Evolutionary conservation across 2,797 vertebrate genomes (phyloP).

Genomic region (Coluber constrictor): DNA sequence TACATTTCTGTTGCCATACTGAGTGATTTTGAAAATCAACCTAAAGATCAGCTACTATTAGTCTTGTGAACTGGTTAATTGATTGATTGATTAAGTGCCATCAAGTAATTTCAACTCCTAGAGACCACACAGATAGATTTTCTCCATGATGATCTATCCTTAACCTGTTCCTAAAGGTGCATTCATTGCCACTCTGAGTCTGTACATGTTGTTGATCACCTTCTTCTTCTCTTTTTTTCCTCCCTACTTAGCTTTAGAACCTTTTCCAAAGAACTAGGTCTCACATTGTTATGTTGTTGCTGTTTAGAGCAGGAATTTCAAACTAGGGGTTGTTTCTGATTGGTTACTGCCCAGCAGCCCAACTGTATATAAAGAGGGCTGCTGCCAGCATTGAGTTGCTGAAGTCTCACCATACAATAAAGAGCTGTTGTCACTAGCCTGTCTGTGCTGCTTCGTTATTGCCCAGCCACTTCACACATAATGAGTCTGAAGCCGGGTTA

Average conservation of each 20-base stretch:
- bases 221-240: neutral
- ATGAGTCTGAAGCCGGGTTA: neutral
- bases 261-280: neutral
- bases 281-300: too few relatives aligned
- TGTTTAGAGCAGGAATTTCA: too few relatives aligned
- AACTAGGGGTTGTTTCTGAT: too few relatives aligned
- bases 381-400: too few relatives aligned
- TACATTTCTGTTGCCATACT: neutral
- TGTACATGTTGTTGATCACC: neutral
- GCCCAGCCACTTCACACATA: too few relatives aligned
- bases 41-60: neutral
- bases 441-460: too few relatives aligned
- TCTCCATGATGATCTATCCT: neutral
- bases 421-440: too few relatives aligned
- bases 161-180: neutral
- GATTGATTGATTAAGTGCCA: neutral
- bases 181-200: neutral
- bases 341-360: too few relatives aligned
- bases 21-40: neutral
- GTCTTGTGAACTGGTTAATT: neutral
- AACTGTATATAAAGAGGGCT: too few relatives aligned
- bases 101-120: neutral
- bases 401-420: too few relatives aligned
- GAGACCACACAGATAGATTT: neutral
- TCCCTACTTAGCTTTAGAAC: neutral